phyloP scores from a whole-genome alignment of 1,140 invertebrate genomes.

The Micrasema longulum region DNA sequence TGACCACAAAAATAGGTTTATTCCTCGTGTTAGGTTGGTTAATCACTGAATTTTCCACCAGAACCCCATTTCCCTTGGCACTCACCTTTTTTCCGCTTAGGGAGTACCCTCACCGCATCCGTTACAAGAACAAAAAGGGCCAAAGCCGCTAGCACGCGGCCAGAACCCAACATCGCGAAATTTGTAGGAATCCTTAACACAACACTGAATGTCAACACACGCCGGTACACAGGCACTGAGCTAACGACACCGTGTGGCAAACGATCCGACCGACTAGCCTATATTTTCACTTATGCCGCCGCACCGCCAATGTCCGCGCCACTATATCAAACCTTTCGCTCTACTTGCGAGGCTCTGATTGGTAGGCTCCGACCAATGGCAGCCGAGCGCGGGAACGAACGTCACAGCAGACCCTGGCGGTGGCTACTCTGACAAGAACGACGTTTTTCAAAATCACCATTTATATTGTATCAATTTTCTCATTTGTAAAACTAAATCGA shows the following conservation, averaged over 20 bases:
- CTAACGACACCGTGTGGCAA: slow-evolving; percentile 42
- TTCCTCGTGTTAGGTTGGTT: background rate
- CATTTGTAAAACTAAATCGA: no score
- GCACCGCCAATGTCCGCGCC: slow-evolving; percentile 65
- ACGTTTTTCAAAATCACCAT: slow-evolving; percentile 18
- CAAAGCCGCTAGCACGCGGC: slow-evolving; percentile 65
- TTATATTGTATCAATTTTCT: background rate
- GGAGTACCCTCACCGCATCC: slow-evolving; percentile 66
- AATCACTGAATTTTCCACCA: slow-evolving; percentile 29
- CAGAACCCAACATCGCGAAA: slow-evolving; percentile 57
- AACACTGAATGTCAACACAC: slow-evolving; percentile 51
- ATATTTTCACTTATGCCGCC: slow-evolving; percentile 70
- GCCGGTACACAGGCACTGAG: slow-evolving; percentile 48
- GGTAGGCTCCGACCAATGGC: slow-evolving; percentile 62
- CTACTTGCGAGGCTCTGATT: slow-evolving; percentile 62
- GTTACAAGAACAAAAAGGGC: slow-evolving; percentile 61
- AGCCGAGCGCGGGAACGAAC: slow-evolving; percentile 64
- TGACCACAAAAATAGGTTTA: no score
- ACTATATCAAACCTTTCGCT: slow-evolving; percentile 70
- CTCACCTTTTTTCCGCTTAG: slow-evolving; percentile 68
- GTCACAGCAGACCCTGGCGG: slow-evolving; percentile 54
- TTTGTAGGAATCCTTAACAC: slow-evolving; percentile 58
- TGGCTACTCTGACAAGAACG: background rate
- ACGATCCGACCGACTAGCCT: slow-evolving; percentile 67
- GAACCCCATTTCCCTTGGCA: slow-evolving; percentile 16